Base-by-base conservation (phyloP, 2,888 invertebrate species). In the Pyrochroa serraticornis region DNA sequence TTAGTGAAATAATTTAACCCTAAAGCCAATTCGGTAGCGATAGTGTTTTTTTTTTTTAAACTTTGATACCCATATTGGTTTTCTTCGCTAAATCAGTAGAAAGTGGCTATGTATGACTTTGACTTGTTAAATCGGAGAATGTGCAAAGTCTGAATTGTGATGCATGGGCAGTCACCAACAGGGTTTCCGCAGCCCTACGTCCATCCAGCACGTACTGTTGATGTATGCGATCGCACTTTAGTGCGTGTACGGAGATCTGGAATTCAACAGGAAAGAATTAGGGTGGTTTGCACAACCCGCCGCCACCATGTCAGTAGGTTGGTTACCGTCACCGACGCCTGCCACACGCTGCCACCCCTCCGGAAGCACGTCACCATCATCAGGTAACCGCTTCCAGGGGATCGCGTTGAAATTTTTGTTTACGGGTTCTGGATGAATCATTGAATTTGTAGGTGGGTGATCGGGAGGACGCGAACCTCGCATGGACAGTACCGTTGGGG, bases 281-380 rank as follows among this genome's bases (percentile, higher is more conserved):
- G 79, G 63, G 77, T 79, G 38, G 78, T 79, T 50, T 79, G 79
- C 64, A 79, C 79, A 41, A 79, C 79, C 7, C 69, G 77, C 38
- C 73, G 77, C 39, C 79, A 79, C 62, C 78, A 79, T 62, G 74
- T 77, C 47, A 79, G 77, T 67, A 66, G 78, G 48, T 70, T 77
- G 62, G 79, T 79, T 31, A 79, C 79, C 7, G 78, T 79, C 37
- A 74, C 75, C 12, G 79, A 79, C 58, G 71, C 74, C 8, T 76
- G 76, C 55, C 72, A 75, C 36, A 69, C 71, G 12, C 63, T 77
- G 55, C 76, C 77, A 47, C 76, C 77, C 30, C 68, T 78, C 32
- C 71, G 77, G 68, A 79, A 78, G 67, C 79, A 79, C 71, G 76
- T 79, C 62, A 78, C 79, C 42, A 75, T 79, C 52, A 75, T 79